phyloP scores from a whole-genome alignment of 2,113 vertebrate genomes.

The Lota lota region DNA sequence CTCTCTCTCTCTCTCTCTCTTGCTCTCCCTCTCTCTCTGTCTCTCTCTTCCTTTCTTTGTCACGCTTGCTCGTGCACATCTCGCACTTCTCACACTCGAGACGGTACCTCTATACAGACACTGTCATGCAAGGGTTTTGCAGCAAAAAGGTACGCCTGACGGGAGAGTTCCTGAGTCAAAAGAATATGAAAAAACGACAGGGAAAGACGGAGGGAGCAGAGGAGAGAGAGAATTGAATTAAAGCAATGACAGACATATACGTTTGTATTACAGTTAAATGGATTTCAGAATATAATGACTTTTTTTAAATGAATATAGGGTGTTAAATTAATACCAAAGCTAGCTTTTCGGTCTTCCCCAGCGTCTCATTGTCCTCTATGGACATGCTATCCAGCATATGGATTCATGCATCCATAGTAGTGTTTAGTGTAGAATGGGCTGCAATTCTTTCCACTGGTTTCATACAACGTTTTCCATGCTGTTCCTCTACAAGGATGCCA shows the following conservation, averaged over 20 bases:
- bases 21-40: background rate
- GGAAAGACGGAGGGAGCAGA: constrained; percentile 5
- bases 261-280: constrained; percentile 54
- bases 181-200: constrained; percentile 1
- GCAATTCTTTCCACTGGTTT: too few species aligned
- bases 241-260: constrained; percentile 46
- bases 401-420: too few species aligned
- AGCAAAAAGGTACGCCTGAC: background rate
- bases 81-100: background rate
- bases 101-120: background rate
- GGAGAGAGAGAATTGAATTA: background rate
- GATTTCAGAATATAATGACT: constrained; percentile 16
- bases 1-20: background rate
- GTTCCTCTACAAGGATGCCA: too few species aligned
- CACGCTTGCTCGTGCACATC: background rate
- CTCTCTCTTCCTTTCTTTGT: background rate
- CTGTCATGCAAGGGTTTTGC: background rate
- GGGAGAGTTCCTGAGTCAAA: constrained; percentile 36
- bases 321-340: constrained; percentile 41
- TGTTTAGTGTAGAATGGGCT: too few species aligned
- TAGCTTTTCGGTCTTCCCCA: too few species aligned
- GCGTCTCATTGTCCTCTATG: constrained; percentile 21
- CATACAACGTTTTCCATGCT: too few species aligned
- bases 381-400: background rate
- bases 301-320: constrained; percentile 47